Evolutionary conservation across 2,888 invertebrate species (phyloP), one percentile per base, ranked within the genome.

Genomic region (Taphrorychus bicolor): DNA sequence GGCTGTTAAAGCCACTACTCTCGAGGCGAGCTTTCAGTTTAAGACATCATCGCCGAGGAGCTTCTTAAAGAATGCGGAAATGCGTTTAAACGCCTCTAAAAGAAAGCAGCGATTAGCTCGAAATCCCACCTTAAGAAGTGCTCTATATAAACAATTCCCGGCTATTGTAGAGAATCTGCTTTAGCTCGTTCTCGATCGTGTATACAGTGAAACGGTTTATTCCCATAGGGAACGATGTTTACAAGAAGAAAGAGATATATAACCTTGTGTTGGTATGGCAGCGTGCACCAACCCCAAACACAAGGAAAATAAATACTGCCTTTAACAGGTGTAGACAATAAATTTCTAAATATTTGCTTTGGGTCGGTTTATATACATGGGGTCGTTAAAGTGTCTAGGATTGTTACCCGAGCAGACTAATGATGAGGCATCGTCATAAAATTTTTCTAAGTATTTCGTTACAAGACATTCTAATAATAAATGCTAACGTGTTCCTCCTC

Each of bases 161-260:
- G 11, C 32, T 32, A 32, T 11, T 32, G 32, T 32, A n/a, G 42
- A 45, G 23, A 21, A 51, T 65, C 65, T 65, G 65, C 40, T 65
- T 65, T 59, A 51, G 41, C 48, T 59, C 59, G 23, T 53, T 45
- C 51, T 59, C 48, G 51, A 42, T 48, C 51, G 23, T 19, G 51
- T 59, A 65, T 45, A 52, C 1, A 40, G 40, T n/a, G 11, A 53
- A 65, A 21, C 59, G 41, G 65, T 59, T 45, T 48, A 54, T 65
- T 65, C 65, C 65, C 65, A 65, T 65, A 65, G 65, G 59, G 59
- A 59, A 59, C 53, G 51, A 52, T 65, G 65, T 65, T 65, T 65
- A 65, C 57, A 59, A 18, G n/a, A 32, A 32, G 32, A 32, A 32
- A 11, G 32, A 32, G 32, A 32, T 32, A 32, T 32, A 32, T 32